phyloP scores from a whole-genome alignment of 1,140 invertebrate genomes.

The Ceratina australensis region DNA sequence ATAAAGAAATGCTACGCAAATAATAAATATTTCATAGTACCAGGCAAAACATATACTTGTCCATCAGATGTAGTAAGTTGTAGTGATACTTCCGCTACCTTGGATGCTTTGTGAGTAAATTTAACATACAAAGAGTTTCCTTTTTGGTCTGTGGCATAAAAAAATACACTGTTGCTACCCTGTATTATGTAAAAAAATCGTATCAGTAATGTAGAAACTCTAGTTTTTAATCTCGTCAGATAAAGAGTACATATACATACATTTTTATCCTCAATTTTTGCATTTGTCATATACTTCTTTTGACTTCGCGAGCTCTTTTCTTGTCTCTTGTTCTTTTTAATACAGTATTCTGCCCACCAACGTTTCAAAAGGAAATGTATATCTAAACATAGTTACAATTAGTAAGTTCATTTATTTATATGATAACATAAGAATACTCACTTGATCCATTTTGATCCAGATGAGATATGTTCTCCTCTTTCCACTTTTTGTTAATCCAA shows the following conservation, averaged over 20 bases:
- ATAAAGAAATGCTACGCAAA: not conserved
- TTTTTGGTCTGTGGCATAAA: conserved; percentile 75
- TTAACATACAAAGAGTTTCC: conserved; percentile 75
- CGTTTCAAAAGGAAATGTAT: conserved; percentile 33
- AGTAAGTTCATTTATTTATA: not conserved
- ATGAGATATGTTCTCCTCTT: not conserved
- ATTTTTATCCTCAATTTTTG: conserved; percentile 39
- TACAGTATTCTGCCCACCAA: conserved; percentile 37
- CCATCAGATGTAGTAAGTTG: conserved; percentile 78
- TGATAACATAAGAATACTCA: conserved; percentile 18
- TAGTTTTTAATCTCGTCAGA: not conserved
- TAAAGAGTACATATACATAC: conserved; percentile 9
- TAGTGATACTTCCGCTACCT: conserved; percentile 75
- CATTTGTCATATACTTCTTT: not conserved
- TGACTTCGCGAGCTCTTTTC: not conserved
- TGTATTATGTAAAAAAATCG: conserved; percentile 22
- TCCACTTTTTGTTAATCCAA: conserved; percentile 19
- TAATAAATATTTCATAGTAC: conserved; percentile 69
- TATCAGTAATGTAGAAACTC: not conserved
- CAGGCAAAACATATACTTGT: conserved; percentile 76
- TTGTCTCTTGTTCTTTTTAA: conserved; percentile 1
- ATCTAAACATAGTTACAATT: conserved; percentile 19
- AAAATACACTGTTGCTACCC: conserved; percentile 72
- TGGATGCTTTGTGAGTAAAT: conserved; percentile 69
- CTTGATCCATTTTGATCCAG: not conserved